Evolutionary conservation across 2,797 vertebrate genomes (phyloP).

Genomic region (Gastrophryne carolinensis): DNA sequence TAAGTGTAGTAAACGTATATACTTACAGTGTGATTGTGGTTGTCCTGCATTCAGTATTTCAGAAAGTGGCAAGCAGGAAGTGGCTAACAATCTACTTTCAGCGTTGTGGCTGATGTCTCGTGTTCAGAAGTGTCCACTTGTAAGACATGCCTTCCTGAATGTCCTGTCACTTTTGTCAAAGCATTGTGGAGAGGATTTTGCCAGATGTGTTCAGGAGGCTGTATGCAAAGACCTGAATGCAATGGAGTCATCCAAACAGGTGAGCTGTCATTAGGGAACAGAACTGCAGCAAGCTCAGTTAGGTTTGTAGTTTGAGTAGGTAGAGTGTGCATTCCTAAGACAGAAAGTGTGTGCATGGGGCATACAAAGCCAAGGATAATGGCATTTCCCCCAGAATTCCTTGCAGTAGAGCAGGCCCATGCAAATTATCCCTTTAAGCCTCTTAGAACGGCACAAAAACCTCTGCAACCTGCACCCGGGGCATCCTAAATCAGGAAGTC

Average conservation of each 20-base stretch:
- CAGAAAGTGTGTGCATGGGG: too few species aligned
- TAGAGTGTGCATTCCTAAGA: too few species aligned
- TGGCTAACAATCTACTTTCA: conserved; percentile 63
- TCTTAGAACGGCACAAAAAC: too few species aligned
- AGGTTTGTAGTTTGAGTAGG: too few species aligned
- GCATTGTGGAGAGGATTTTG: conserved; percentile 62
- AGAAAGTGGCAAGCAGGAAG: conserved; percentile 46
- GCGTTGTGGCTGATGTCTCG: conserved; percentile 70
- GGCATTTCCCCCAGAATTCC: too few species aligned
- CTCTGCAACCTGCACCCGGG: too few species aligned
- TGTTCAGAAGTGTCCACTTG: conserved; percentile 70
- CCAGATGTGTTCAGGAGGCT: conserved; percentile 58
- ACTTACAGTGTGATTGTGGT: background rate
- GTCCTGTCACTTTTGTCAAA: conserved; percentile 64
- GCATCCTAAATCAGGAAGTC: too few species aligned
- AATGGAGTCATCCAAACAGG: conserved; percentile 53
- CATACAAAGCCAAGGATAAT: too few species aligned
- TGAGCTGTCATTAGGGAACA: too few species aligned
- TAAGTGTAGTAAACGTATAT: background rate
- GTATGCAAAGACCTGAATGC: conserved; percentile 63
- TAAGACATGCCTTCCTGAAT: conserved; percentile 72
- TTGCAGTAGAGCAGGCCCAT: too few species aligned
- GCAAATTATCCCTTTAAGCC: too few species aligned
- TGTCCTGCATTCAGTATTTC: conserved; percentile 55
- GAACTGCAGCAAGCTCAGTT: too few species aligned